Evolutionary conservation across 2,888 invertebrate genomes (phyloP), one percentile per base, ranked within the genome.

Genomic region (Pyralis farinalis): DNA sequence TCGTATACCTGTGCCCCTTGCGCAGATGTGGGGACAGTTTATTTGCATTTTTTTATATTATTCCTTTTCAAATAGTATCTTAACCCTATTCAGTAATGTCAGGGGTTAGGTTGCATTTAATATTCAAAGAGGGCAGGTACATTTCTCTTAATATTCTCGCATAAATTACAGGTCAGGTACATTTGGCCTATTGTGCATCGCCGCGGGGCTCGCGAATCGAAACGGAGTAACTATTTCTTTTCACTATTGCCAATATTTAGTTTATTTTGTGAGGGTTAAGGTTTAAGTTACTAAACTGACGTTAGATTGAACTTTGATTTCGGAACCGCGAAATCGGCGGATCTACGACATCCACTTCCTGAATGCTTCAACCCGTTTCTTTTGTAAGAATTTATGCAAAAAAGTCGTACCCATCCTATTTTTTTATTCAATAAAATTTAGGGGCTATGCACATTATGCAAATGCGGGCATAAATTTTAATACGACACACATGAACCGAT

Each of bases 111-210:
- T 89, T 89, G 83, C 88, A 89, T 87, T 90, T 88, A 89, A 88
- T 87, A 90, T 89, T 88, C 88, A 83, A 80, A 79, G 82, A 89
- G 87, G 89, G 89, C 90, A 90, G 90, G 90, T 90, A 89, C 89
- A 86, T 88, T 87, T 84, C 83, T 83, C 81, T 82, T 84, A 88
- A 88, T 86, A 87, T 83, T 88, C 82, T 86, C 84, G 90, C 87
- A 90, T 90, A 90, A 90, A 90, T 90, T 90, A 90, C 78, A 88
- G n/a, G 84, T 87, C 90, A 90, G 90, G 90, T 90, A 90, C 87
- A 88, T 84, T 86, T 82, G 71, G 66, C 71, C 68, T 82, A 85
- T 88, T 88, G 85, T 88, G 78, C 73, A 72, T 62, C 71, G 73
- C 76, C 57, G 53, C 58, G 55, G 68, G 73, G 75, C 63, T 57